Conservation (phyloP, 2,797 vertebrate genomes). For the Lacerta bilineata region DNA sequence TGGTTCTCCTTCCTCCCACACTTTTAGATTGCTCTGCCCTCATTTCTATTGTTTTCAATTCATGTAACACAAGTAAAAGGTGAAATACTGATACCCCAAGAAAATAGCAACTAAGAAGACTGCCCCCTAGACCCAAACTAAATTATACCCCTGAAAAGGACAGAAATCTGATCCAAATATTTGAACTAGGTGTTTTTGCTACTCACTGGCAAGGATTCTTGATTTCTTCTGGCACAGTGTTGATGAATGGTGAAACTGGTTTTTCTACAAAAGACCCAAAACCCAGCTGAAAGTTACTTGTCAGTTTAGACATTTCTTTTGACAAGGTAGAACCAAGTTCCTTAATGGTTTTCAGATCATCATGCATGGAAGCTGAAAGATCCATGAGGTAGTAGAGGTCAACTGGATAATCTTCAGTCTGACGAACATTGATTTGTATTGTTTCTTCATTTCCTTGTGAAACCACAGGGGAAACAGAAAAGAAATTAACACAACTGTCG, state of each 20-base stretch:
- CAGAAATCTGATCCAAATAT: slow-evolving; percentile 35
- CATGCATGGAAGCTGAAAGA: slow-evolving; percentile 95
- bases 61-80: no score
- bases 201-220: slow-evolving; percentile 93
- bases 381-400: slow-evolving; percentile 99
- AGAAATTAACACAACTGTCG: slow-evolving; percentile 42
- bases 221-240: slow-evolving; percentile 87
- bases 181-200: slow-evolving; percentile 55
- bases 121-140: no score
- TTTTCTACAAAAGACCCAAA: slow-evolving; percentile 99
- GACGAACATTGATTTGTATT: slow-evolving; percentile 92
- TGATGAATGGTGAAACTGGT: slow-evolving; percentile 94
- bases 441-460: slow-evolving; percentile 86
- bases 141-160: background rate
- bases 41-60: no score
- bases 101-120: no score
- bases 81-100: no score
- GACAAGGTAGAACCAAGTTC: slow-evolving; percentile 92
- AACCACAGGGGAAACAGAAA: slow-evolving; percentile 32
- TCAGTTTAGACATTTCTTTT: slow-evolving; percentile 94
- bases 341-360: slow-evolving; percentile 93
- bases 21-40: no score
- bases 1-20: no score
- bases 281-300: slow-evolving; percentile 96
- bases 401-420: slow-evolving; percentile 95